Conservation (phyloP, 1,140 invertebrate species). For the Drosophila takahashii region DNA sequence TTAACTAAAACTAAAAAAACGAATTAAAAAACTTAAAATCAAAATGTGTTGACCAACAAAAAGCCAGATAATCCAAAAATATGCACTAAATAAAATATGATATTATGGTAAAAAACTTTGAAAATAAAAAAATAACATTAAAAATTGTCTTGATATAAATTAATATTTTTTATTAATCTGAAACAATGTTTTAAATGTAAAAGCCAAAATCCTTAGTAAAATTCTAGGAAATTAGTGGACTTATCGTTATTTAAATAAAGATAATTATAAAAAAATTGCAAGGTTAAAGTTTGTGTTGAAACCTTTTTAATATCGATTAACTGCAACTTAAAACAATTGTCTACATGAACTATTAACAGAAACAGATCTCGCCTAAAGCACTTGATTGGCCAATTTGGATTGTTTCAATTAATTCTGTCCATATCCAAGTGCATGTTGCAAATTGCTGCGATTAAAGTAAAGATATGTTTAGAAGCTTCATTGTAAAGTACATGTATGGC, state of each 20-base stretch:
- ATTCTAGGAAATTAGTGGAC: not conserved
- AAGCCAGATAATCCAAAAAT: too few relatives aligned
- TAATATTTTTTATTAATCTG: too few relatives aligned
- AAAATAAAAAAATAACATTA: too few relatives aligned
- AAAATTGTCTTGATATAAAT: too few relatives aligned
- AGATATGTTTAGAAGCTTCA: not conserved
- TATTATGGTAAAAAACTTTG: too few relatives aligned
- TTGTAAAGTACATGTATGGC: not conserved
- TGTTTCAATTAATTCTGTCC: slow-evolving; percentile 1
- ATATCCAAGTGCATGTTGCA: slow-evolving; percentile 8
- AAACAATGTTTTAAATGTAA: too few relatives aligned
- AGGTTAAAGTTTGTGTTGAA: not conserved
- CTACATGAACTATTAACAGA: not conserved
- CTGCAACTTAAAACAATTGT: slow-evolving; percentile 1
- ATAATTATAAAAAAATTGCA: not conserved
- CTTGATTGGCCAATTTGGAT: slow-evolving; percentile 29
- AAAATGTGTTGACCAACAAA: too few relatives aligned
- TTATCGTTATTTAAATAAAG: not conserved
- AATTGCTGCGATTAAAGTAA: slow-evolving; percentile 9
- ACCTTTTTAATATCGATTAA: not conserved
- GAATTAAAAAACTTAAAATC: too few relatives aligned
- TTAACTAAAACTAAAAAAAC: too few relatives aligned
- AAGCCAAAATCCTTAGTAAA: not conserved
- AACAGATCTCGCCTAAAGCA: not conserved
- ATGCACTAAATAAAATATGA: too few relatives aligned